Evolutionary conservation across 2,797 vertebrate species (phyloP), one percentile per base, ranked within the genome.

Genomic region (Sebastes steindachneri): DNA sequence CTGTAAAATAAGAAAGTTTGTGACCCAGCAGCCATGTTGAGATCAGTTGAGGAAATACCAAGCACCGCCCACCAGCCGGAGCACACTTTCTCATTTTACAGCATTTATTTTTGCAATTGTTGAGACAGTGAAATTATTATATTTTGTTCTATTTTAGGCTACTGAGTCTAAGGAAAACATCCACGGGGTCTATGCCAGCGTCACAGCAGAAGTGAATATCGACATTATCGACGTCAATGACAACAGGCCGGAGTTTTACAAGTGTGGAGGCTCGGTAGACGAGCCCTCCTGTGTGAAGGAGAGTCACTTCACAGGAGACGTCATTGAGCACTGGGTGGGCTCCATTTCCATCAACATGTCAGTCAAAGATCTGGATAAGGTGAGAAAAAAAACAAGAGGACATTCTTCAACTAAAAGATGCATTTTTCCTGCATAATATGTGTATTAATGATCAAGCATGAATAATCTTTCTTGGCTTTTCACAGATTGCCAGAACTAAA

Each of bases 161-260:
- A 93, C 62, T 0, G 98, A 99, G 92, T 31, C 35, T 2, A 7
- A 93, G 0, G 0, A 0, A 59, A 93, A 97, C 78, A 93, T 97
- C 84, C 0, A 97, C 0, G 92, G 90, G 26, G 15, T 87, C 1
- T 0, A 23, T 0, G 96, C 97, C 60, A 88, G 73, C 48, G 5
- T 88, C 19, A 93, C 21, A 58, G 89, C 94, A 1, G n/a, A 55
- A 14, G 95, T 99, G 68, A 81, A 81, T 3, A 88, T 99, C 78
- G 78, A 12, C 4, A 96, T 99, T 83, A 48, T 58, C 0, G 99
- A 99, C 3, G 1, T 95, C 55, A 99, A 99, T 21, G 98, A 99
- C 92, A 96, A 98, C 85, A 68, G 23, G 4, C 98, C 99, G 0
- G 25, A 93, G 60, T 99, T 99, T 90, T 99, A 97, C 87, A 85